Conservation (phyloP, 2,113 vertebrate genomes). For the Apistogramma diplotaenia region DNA sequence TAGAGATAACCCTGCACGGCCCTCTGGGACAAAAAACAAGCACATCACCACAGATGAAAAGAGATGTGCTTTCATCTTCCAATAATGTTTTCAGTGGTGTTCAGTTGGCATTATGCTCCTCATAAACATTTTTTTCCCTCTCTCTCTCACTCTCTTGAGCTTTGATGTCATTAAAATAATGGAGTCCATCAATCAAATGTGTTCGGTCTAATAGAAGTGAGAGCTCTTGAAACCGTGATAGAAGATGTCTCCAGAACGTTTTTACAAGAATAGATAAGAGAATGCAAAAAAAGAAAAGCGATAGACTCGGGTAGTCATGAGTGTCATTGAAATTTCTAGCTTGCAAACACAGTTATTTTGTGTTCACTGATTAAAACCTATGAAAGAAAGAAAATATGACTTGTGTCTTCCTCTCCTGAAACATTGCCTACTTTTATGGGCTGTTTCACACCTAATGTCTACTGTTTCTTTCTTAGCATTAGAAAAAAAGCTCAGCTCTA, state of each 20-base stretch:
- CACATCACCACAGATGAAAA: conserved; percentile 38
- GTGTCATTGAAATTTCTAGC: background rate
- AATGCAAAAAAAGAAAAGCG: background rate
- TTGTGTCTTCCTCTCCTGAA: background rate
- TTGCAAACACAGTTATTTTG: background rate
- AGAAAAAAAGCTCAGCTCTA: background rate
- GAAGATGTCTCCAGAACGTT: background rate
- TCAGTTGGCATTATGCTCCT: conserved; percentile 43
- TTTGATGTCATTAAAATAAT: conserved; percentile 61
- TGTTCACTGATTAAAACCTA: background rate
- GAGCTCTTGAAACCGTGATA: conserved; percentile 20
- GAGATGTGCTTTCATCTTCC: conserved; percentile 55
- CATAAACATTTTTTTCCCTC: conserved; percentile 20
- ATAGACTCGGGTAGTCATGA: background rate
- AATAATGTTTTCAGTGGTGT: conserved; percentile 34
- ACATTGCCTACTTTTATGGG: background rate
- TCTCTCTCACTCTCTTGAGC: conserved; percentile 32
- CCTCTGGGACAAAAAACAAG: conserved; percentile 3
- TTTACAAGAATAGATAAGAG: background rate
- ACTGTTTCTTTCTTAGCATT: too few species aligned
- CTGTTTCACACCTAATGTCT: background rate
- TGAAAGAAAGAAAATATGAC: background rate
- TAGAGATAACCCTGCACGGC: conserved; percentile 7
- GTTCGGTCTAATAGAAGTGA: conserved; percentile 16
- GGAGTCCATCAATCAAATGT: conserved; percentile 51